Evolutionary conservation across 2,113 vertebrate genomes (phyloP), one percentile per base, ranked within the genome.

Genomic region (Lonchura striata): DNA sequence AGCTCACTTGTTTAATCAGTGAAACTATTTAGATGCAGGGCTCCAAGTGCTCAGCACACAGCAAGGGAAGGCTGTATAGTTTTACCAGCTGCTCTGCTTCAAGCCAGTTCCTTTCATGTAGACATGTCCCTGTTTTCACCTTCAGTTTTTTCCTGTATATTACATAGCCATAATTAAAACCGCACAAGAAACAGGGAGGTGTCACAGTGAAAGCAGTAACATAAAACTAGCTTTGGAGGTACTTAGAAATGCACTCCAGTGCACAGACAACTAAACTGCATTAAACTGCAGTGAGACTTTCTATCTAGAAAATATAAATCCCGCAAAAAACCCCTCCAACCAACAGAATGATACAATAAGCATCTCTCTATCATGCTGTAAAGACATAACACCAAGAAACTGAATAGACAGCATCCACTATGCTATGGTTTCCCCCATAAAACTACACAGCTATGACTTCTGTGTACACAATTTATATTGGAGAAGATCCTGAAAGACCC

Each of bases 401-500:
- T 16, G 42, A 79, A 79, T 4, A 44, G 61, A 65, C 11, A 21
- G 25, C 21, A 82, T 50, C 35, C 47, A 69, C 42, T 21, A 17
- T 2, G 37, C 41, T 74, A 54, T 9, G 41, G 50, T 44, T 13
- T 13, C 15, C 18, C 30, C 57, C 25, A 23, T 15, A 84, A 86
- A 88, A 63, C 56, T 52, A 41, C 22, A 66, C 49, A 76, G n/a
- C 69, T 76, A 41, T 27, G 70, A 84, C 49, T 89, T 89, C 50
- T 57, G n/a, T 16, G 39, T 83, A 92, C 30, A 66, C 75, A 93
- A 47, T 91, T 95, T 86, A 91, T 44, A 56, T 28, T 82, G 80
- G 75, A 95, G 63, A 86, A 94, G 80, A 88, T 93, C 56, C 88
- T 88, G 64, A n/a, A 93, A 94, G 80, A 88, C 52, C 70, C 56